A percentile compares a stretch with the other conserved stretches of the same genome.
These are phyloP conservation scores for Parascotia fuliginaria DNA, from an alignment of 2,888 invertebrate species.

Conservation along the genomic window DNA sequence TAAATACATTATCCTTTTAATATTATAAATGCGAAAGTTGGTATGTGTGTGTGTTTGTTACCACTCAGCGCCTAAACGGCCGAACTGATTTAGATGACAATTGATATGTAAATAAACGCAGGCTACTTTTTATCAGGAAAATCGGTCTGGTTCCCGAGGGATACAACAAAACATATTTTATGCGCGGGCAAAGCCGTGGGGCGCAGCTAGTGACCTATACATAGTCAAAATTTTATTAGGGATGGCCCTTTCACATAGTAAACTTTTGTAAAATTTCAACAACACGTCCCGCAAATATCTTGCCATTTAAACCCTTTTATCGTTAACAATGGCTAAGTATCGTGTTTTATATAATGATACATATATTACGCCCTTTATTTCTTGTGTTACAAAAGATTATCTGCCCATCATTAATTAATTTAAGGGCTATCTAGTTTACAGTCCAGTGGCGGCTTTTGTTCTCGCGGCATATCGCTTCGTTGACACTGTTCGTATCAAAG, in stretches of 20 bases:
- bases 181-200: too few relatives aligned
- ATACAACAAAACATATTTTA: too few relatives aligned
- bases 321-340: constrained; percentile 28
- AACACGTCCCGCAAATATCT: constrained; percentile 4
- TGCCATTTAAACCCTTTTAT: constrained; percentile 32
- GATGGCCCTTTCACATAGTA: background rate
- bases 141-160: too few relatives aligned
- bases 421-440: constrained; percentile 66
- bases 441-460: constrained; percentile 59
- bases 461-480: constrained; percentile 46
- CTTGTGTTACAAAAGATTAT: constrained; percentile 49
- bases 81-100: too few relatives aligned
- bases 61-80: too few relatives aligned
- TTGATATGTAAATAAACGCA: too few relatives aligned
- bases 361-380: constrained; percentile 40
- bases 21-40: too few relatives aligned
- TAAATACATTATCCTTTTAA: too few relatives aligned
- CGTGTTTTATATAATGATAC: constrained; percentile 22
- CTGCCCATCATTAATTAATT: constrained; percentile 61
- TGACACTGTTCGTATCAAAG: constrained; percentile 28
- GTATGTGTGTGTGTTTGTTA: too few relatives aligned
- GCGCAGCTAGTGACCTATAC: too few relatives aligned
- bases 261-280: constrained; percentile 1
- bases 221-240: background rate
- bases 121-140: too few relatives aligned